phyloP scores from a whole-genome alignment of 2,113 vertebrate species.

The Elephantulus edwardii region DNA sequence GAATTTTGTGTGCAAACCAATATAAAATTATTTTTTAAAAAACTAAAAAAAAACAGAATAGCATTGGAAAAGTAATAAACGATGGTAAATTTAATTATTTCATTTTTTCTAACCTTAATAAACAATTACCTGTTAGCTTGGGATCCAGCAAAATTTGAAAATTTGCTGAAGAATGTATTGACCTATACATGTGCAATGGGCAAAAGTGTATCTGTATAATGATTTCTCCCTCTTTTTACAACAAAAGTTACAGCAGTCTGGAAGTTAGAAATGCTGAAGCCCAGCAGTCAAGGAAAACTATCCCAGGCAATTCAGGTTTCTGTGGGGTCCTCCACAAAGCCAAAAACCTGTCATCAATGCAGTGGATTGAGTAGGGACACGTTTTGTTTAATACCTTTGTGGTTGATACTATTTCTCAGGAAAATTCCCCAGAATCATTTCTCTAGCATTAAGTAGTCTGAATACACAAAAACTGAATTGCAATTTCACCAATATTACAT shows the following conservation, averaged over 20 bases:
- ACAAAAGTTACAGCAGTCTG: conserved; percentile 10
- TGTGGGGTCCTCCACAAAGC: conserved; percentile 79
- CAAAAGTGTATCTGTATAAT: background rate
- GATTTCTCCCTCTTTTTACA: background rate
- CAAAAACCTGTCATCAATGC: conserved; percentile 82
- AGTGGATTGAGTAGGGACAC: conserved; percentile 62
- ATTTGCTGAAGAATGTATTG: background rate
- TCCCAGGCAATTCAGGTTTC: conserved; percentile 64
- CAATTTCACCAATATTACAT: conserved; percentile 8
- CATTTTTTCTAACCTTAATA: too few relatives aligned
- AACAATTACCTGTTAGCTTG: background rate
- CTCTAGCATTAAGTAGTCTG: conserved; percentile 77
- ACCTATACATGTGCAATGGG: background rate
- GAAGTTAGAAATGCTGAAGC: conserved; percentile 7
- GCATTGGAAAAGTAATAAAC: background rate
- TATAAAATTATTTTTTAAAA: too few relatives aligned
- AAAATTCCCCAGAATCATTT: conserved; percentile 76
- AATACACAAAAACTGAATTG: conserved; percentile 57
- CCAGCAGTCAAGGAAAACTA: conserved; percentile 45
- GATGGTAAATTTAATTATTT: too few relatives aligned
- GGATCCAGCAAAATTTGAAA: background rate
- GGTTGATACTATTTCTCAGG: conserved; percentile 61
- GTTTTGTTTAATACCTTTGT: conserved; percentile 77
- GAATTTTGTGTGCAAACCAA: too few relatives aligned
- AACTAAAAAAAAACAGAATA: too few relatives aligned